Conservation (phyloP, 2,113 vertebrate species). For the Amblyopsis rosae region DNA sequence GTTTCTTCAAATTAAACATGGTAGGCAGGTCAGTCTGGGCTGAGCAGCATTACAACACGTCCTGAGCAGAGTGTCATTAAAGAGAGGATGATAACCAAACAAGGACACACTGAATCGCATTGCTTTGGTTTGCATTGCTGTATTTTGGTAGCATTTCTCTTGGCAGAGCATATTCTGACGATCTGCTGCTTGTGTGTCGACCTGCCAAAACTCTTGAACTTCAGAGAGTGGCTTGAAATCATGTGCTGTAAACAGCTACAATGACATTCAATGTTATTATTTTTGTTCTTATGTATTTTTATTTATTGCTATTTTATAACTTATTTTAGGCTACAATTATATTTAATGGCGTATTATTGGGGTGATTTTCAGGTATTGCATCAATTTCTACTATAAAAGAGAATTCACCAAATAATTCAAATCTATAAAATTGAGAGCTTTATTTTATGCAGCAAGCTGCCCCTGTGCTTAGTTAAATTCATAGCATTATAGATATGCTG, state of each 20-base stretch:
- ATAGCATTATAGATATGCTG: constrained; percentile 61
- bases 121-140: constrained; percentile 19
- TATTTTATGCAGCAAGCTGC: constrained; percentile 58
- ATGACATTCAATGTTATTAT: too few relatives aligned
- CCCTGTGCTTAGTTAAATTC: constrained; percentile 39
- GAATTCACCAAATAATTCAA: constrained; percentile 44
- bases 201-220: too few relatives aligned
- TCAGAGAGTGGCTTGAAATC: too few relatives aligned
- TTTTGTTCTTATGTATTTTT: neutral
- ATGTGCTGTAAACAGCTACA: too few relatives aligned
- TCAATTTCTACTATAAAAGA: neutral
- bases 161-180: constrained; percentile 42
- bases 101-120: constrained; percentile 43
- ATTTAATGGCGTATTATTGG: neutral
- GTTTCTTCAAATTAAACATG: constrained; percentile 15
- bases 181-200: constrained; percentile 38
- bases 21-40: constrained; percentile 41
- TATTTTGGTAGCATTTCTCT: constrained; percentile 42
- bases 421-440: constrained; percentile 40
- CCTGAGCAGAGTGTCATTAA: constrained; percentile 53
- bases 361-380: neutral
- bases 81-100: constrained; percentile 30
- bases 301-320: neutral
- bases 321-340: neutral
- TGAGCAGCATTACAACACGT: constrained; percentile 21